Percentiles rank a stretch among this genome's conserved stretches.
phyloP scores from a whole-genome alignment of 1,140 invertebrate genomes.

The Papilio machaon region DNA sequence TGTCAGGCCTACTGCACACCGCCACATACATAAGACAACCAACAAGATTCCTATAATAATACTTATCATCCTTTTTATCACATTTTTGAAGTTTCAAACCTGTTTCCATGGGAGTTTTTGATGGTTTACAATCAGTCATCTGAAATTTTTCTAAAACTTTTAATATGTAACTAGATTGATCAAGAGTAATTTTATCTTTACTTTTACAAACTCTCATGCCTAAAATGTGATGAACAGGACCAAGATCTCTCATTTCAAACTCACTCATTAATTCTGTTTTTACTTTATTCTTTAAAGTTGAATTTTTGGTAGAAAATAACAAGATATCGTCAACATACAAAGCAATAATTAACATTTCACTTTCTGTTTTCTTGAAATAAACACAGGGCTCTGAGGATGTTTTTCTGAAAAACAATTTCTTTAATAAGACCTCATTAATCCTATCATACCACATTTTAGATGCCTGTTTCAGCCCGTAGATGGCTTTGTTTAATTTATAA shows the following conservation, averaged over 20 bases:
- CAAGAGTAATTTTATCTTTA: conserved; percentile 38
- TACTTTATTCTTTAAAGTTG: neutral
- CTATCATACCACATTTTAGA: conserved; percentile 1
- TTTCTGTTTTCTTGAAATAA: neutral
- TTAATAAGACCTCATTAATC: conserved; percentile 4
- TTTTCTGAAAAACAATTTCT: conserved; percentile 28
- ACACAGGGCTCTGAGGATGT: conserved; percentile 22
- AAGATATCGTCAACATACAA: conserved; percentile 27
- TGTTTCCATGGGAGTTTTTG: conserved; percentile 41
- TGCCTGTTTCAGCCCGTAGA: conserved; percentile 32
- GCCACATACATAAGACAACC: conserved; percentile 48
- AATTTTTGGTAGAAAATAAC: neutral
- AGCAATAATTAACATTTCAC: neutral
- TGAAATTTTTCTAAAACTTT: conserved; percentile 41
- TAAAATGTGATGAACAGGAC: neutral
- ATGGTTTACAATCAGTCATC: conserved; percentile 38
- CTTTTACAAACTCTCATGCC: conserved; percentile 29
- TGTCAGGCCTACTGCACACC: conserved; percentile 43
- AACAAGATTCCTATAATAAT: conserved; percentile 44
- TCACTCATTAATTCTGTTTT: conserved; percentile 12
- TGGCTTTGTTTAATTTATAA: conserved; percentile 19
- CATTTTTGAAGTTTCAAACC: conserved; percentile 42
- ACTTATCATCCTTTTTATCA: conserved; percentile 31
- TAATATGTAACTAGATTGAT: conserved; percentile 38
- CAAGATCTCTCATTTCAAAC: conserved; percentile 7